These are phyloP conservation scores for Meiosimyza decipiens DNA, from an alignment of 2,888 invertebrate genomes.

Conservation along the genomic window DNA sequence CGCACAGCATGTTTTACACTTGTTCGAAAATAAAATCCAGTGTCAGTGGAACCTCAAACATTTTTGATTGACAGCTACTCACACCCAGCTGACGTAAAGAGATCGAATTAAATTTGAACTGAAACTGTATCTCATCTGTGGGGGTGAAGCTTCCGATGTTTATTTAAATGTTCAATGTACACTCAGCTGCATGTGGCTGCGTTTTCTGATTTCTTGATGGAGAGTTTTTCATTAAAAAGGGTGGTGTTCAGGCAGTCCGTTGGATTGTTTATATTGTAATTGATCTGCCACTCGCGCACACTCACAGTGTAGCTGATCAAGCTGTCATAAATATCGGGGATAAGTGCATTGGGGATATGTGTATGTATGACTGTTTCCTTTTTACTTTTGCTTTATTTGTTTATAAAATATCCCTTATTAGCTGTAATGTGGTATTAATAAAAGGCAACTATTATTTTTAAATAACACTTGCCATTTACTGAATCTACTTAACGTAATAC, in stretches of 20 bases:
- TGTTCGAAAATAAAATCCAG: not conserved
- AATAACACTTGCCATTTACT: too few species aligned
- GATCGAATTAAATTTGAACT: slow-evolving; percentile 9
- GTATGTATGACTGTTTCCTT: slow-evolving; percentile 23
- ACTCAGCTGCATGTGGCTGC: too few species aligned
- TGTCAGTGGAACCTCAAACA: not conserved
- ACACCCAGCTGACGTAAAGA: slow-evolving; percentile 7
- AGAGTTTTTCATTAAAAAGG: slow-evolving; percentile 14
- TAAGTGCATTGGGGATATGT: slow-evolving; percentile 26
- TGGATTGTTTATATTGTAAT: slow-evolving; percentile 62
- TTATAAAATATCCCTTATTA: slow-evolving; percentile 15
- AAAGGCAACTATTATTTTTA: too few species aligned
- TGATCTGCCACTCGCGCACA: slow-evolving; percentile 59
- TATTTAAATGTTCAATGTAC: too few species aligned
- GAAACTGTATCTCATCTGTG: slow-evolving; percentile 14
- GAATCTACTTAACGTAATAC: too few species aligned
- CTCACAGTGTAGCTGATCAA: slow-evolving; percentile 49
- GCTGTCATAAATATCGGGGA: slow-evolving; percentile 58
- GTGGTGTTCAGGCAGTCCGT: slow-evolving; percentile 29
- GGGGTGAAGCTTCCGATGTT: not conserved
- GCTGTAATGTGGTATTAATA: not conserved
- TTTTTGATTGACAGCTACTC: slow-evolving; percentile 25
- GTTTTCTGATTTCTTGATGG: not conserved
- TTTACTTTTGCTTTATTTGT: slow-evolving; percentile 20
- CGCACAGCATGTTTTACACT: slow-evolving; percentile 15